These are phyloP conservation scores for Hypena proboscidalis DNA, from an alignment of 2,888 invertebrate species.

Conservation along the genomic window DNA sequence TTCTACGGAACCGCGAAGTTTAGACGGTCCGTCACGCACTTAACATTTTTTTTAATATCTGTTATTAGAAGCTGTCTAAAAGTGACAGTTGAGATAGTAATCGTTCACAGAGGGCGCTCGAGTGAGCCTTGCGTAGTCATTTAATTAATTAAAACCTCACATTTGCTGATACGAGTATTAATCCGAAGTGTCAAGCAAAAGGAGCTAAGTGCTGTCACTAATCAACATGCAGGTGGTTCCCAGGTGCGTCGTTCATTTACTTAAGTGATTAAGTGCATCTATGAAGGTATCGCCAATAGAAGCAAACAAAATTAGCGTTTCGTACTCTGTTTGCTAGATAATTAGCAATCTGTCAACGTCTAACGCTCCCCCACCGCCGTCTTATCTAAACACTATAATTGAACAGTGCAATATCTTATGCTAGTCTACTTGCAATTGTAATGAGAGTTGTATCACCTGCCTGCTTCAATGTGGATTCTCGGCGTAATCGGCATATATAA, in stretches of 20 bases:
- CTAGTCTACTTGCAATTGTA: conserved; percentile 3
- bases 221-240: conserved; percentile 78
- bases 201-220: conserved; percentile 74
- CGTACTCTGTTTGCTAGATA: conserved; percentile 40
- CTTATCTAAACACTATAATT: conserved; percentile 10
- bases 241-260: conserved; percentile 72
- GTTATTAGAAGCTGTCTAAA: conserved; percentile 49
- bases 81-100: conserved; percentile 56
- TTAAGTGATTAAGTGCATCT: conserved; percentile 66
- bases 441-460: conserved; percentile 9
- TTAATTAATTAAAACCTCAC: conserved; percentile 75
- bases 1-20: too few species aligned
- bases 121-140: conserved; percentile 52
- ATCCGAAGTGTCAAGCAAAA: conserved; percentile 65
- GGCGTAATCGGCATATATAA: neutral
- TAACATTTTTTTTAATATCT: conserved; percentile 35
- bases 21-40: too few species aligned
- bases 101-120: conserved; percentile 41
- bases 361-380: conserved; percentile 8
- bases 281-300: conserved; percentile 47
- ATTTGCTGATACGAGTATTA: conserved; percentile 70
- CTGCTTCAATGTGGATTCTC: neutral
- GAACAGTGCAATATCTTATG: conserved; percentile 4
- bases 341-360: conserved; percentile 42
- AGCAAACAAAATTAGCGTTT: conserved; percentile 58